Conservation (phyloP, 2,888 invertebrate genomes). For the Celastrina argiolus region DNA sequence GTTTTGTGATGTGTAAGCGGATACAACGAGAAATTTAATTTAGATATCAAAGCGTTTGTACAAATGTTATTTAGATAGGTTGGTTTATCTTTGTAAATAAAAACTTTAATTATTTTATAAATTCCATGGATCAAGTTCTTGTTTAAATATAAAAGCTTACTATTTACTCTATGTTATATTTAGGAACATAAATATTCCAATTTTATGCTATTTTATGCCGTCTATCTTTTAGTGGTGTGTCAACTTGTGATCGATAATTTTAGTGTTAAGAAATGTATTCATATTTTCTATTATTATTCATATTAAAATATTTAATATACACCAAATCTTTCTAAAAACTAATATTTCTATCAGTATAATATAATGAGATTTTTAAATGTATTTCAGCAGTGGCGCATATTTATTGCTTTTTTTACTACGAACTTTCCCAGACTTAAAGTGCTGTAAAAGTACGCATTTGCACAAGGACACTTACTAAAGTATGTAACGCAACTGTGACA, state of each 20-base stretch:
- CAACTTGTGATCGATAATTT: constrained; percentile 64
- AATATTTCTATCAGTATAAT: constrained; percentile 47
- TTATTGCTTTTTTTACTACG: background rate
- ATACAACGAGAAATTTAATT: constrained; percentile 31
- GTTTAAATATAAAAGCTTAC: constrained; percentile 23
- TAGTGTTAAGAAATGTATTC: constrained; percentile 70
- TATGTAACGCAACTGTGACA: too few relatives aligned
- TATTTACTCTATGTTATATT: constrained; percentile 19
- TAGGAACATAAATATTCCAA: constrained; percentile 27
- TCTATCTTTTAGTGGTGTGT: constrained; percentile 46
- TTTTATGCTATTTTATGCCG: constrained; percentile 28
- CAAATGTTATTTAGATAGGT: constrained; percentile 38
- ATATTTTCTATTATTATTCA: constrained; percentile 71
- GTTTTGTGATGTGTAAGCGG: constrained; percentile 15
- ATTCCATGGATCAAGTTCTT: constrained; percentile 15
- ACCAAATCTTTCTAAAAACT: constrained; percentile 50
- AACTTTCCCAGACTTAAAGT: background rate
- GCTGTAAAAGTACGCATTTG: background rate
- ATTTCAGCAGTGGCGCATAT: constrained; percentile 3
- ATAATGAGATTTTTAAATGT: constrained; percentile 12
- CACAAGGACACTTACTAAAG: background rate
- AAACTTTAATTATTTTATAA: constrained; percentile 29
- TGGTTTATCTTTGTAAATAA: constrained; percentile 52
- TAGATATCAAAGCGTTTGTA: constrained; percentile 46
- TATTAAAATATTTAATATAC: constrained; percentile 54